A percentile compares a stretch with the other conserved stretches of the same genome.
Evolutionary conservation across 2,888 invertebrate species (phyloP).

Genomic region (Drosophila affinis): DNA sequence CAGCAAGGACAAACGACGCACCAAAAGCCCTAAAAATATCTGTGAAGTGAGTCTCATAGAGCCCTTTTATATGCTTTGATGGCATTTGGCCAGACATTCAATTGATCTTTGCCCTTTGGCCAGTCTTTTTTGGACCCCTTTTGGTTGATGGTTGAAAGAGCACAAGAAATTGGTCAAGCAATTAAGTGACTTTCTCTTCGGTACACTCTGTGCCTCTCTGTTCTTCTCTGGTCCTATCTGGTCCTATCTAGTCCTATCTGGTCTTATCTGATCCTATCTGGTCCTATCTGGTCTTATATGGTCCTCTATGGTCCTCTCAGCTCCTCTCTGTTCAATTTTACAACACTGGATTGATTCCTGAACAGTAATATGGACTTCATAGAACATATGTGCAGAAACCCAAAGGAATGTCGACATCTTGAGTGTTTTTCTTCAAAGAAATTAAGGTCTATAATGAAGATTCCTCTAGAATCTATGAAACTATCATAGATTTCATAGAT

Average conservation of each 20-base stretch:
- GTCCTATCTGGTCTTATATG: too few relatives aligned
- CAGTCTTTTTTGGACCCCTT: too few relatives aligned
- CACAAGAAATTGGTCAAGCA: slow-evolving; percentile 41
- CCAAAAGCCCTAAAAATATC: slow-evolving; percentile 33
- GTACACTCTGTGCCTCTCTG: background rate
- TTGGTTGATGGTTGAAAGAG: background rate
- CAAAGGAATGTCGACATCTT: too few relatives aligned
- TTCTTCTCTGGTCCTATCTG: slow-evolving; percentile 55
- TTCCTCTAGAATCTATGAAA: too few relatives aligned
- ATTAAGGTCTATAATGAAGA: background rate
- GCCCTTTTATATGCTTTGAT: slow-evolving; percentile 27
- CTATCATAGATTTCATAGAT: too few relatives aligned
- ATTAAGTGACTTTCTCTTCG: slow-evolving; percentile 49
- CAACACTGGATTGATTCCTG: too few relatives aligned
- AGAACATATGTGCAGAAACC: too few relatives aligned
- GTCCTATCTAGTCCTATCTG: too few relatives aligned
- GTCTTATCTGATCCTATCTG: too few relatives aligned
- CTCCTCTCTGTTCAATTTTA: slow-evolving; percentile 38
- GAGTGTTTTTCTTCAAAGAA: background rate
- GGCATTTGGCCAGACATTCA: slow-evolving; percentile 27
- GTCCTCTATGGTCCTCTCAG: background rate
- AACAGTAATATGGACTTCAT: too few relatives aligned
- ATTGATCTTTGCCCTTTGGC: slow-evolving; percentile 33
- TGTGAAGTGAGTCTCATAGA: slow-evolving; percentile 19
- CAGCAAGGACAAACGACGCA: slow-evolving; percentile 33